phyloP scores from a whole-genome alignment of 2,113 vertebrate species.

The Lamprotornis superbus region DNA sequence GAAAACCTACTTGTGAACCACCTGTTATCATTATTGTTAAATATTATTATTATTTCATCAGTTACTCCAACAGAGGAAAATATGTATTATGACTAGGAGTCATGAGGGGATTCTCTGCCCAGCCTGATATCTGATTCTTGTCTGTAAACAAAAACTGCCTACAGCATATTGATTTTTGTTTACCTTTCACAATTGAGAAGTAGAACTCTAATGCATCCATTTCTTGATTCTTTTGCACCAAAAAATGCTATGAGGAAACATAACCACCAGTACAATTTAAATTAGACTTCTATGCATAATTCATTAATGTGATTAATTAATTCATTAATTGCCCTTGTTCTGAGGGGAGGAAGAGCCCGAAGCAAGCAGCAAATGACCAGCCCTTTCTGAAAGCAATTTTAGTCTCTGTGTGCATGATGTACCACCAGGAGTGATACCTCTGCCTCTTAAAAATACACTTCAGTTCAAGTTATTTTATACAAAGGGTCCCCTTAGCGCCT shows the following conservation, averaged over 20 bases:
- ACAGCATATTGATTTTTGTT: not conserved
- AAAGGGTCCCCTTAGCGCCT: not conserved
- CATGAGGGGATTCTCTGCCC: not conserved
- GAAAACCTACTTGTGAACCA: not conserved
- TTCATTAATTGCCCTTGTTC: not conserved
- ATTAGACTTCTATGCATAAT: not conserved
- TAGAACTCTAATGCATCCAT: not conserved
- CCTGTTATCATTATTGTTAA: not conserved
- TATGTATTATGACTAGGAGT: not conserved
- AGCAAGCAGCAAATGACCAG: not conserved
- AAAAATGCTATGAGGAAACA: not conserved
- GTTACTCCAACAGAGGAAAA: not conserved
- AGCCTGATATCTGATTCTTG: not conserved
- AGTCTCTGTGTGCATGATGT: not conserved
- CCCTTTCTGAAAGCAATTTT: not conserved
- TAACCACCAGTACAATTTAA: not conserved
- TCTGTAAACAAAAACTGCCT: not conserved
- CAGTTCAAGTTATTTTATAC: not conserved
- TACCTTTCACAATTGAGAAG: not conserved
- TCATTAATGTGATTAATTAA: not conserved
- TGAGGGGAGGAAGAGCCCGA: not conserved
- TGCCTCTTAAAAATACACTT: not conserved
- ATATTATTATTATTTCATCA: constrained; percentile 6
- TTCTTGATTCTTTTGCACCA: not conserved
- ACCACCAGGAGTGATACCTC: not conserved